These are phyloP conservation scores for Myzus persicae DNA, from an alignment of 1,140 invertebrate genomes.

Conservation along the genomic window DNA sequence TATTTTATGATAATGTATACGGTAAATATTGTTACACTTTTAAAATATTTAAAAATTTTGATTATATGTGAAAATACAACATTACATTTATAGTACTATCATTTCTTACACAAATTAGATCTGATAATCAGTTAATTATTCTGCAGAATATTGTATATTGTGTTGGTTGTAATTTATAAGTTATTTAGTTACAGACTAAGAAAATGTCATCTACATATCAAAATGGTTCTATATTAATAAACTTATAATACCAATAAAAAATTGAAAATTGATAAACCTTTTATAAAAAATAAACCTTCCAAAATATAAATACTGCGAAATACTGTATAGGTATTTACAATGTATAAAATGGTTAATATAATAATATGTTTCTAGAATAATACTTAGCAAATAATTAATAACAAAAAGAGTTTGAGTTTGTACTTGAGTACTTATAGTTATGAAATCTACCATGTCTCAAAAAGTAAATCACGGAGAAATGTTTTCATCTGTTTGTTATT, in stretches of 20 bases:
- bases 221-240: background rate
- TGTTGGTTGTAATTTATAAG: background rate
- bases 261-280: background rate
- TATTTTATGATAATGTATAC: background rate
- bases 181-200: background rate
- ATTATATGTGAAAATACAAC: background rate
- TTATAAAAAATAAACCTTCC: background rate
- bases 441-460: background rate
- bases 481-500: background rate
- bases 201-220: background rate
- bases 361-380: background rate
- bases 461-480: background rate
- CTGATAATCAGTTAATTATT: background rate
- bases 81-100: background rate
- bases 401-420: background rate
- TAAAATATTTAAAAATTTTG: background rate
- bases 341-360: background rate
- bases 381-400: background rate
- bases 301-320: background rate
- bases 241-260: background rate
- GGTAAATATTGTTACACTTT: background rate
- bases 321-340: background rate
- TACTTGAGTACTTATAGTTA: background rate
- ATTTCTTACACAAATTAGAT: background rate
- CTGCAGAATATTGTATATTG: background rate